Conservation (phyloP, 2,113 vertebrate genomes). For the Hippolais icterina region DNA sequence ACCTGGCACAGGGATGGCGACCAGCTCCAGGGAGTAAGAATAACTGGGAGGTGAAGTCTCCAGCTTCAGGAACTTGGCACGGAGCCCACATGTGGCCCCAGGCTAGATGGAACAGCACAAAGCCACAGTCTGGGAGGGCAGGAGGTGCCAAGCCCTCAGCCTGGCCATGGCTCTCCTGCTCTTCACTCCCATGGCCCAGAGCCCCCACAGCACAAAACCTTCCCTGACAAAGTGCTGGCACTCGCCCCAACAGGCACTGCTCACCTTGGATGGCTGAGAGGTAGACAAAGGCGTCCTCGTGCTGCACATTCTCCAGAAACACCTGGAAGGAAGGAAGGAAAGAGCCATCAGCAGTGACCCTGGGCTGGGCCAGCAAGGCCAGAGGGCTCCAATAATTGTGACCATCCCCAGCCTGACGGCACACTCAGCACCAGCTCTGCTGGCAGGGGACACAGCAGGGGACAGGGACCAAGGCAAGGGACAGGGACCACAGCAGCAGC, state of each 20-base stretch:
- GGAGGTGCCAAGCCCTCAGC: background rate
- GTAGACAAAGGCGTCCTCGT: constrained; percentile 92
- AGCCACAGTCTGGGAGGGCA: fast-evolving
- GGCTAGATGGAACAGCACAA: fast-evolving
- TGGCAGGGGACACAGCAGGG: fast-evolving
- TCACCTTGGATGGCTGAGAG: constrained; percentile 98
- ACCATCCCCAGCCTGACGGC: fast-evolving
- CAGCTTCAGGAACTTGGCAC: fast-evolving
- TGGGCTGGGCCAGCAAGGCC: background rate
- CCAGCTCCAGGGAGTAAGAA: background rate
- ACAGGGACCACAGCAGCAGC: fast-evolving
- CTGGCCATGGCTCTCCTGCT: fast-evolving
- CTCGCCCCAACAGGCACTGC: fast-evolving
- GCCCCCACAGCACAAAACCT: background rate
- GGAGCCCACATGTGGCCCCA: fast-evolving
- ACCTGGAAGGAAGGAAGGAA: constrained; percentile 68
- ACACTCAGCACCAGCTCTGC: background rate
- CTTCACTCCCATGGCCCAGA: background rate
- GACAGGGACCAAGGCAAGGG: fast-evolving
- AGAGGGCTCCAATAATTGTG: fast-evolving
- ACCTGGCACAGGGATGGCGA: background rate
- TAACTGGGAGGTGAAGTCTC: background rate
- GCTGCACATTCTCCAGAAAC: constrained; percentile 91
- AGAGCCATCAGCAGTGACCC: background rate
- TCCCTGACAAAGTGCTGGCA: background rate